phyloP scores from a whole-genome alignment of 2,797 vertebrate genomes.

The Leptoclinus maculatus region DNA sequence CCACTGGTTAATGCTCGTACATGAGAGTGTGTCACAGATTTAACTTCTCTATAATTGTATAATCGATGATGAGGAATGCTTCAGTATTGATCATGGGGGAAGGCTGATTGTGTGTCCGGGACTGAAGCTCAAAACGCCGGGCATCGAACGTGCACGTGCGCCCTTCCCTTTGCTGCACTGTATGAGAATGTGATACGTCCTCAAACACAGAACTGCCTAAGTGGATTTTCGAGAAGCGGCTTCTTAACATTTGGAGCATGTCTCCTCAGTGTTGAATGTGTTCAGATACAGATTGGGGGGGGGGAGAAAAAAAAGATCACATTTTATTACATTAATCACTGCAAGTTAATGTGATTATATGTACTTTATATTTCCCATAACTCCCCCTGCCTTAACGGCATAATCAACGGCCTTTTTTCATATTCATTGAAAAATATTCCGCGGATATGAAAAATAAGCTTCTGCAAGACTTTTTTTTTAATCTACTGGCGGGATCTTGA shows the following conservation, averaged over 20 bases:
- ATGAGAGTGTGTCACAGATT: constrained; percentile 66
- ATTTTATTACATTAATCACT: constrained; percentile 82
- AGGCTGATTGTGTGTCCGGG: constrained; percentile 56
- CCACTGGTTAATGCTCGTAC: constrained; percentile 50
- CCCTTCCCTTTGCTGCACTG: constrained; percentile 19
- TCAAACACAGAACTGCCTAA: constrained; percentile 68
- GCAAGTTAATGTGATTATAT: constrained; percentile 85
- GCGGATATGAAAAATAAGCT: constrained; percentile 78
- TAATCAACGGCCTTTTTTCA: constrained; percentile 79
- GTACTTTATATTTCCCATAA: constrained; percentile 79
- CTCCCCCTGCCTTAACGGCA: constrained; percentile 69
- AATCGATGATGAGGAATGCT: constrained; percentile 83
- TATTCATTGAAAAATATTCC: constrained; percentile 79
- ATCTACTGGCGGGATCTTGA: constrained; percentile 74
- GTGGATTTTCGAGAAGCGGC: constrained; percentile 76
- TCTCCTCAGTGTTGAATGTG: constrained; percentile 60
- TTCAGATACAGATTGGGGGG: constrained; percentile 67
- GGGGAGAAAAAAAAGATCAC: constrained; percentile 56
- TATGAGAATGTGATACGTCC: constrained; percentile 53
- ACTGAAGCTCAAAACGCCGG: constrained; percentile 24
- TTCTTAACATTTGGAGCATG: constrained; percentile 73
- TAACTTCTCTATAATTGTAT: constrained; percentile 81
- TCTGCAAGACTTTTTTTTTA: constrained; percentile 55
- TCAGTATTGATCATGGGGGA: constrained; percentile 76
- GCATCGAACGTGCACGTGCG: constrained; percentile 2